phyloP scores from a whole-genome alignment of 2,888 invertebrate genomes.

The Eucera pruinosa region DNA sequence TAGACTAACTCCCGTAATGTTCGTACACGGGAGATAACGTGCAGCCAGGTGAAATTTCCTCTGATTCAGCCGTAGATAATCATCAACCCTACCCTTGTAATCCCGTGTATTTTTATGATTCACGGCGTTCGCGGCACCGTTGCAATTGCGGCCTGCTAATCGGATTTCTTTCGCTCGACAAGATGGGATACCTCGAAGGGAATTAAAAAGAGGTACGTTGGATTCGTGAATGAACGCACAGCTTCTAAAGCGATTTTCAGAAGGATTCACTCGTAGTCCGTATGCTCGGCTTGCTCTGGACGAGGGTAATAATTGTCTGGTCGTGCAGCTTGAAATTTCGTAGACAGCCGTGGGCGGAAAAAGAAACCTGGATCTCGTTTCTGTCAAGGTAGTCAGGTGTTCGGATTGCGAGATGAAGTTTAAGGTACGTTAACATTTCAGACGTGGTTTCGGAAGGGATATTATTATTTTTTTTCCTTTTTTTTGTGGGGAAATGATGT shows the following conservation, averaged over 20 bases:
- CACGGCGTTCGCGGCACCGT: constrained; percentile 34
- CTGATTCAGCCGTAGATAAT: constrained; percentile 25
- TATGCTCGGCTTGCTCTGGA: background rate
- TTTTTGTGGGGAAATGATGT: too few relatives aligned
- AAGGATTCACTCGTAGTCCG: constrained; percentile 1
- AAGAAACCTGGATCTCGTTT: background rate
- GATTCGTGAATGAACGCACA: constrained; percentile 21
- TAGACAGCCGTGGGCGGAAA: background rate
- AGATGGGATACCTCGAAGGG: constrained; percentile 36
- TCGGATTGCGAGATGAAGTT: too few relatives aligned
- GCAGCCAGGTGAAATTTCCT: constrained; percentile 23
- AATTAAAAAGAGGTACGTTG: constrained; percentile 17
- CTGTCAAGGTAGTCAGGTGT: too few relatives aligned
- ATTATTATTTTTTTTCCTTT: too few relatives aligned
- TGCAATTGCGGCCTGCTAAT: constrained; percentile 37
- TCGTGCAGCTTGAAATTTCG: background rate
- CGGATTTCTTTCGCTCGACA: constrained; percentile 47
- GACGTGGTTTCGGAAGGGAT: too few relatives aligned
- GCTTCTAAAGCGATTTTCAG: constrained; percentile 34
- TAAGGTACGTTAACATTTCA: too few relatives aligned
- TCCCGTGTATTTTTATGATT: constrained; percentile 55
- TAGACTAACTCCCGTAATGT: constrained; percentile 59
- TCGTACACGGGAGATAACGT: constrained; percentile 58
- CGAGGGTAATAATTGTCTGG: constrained; percentile 7
- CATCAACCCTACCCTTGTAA: constrained; percentile 53